These are phyloP conservation scores for Nestor notabilis DNA, from an alignment of 2,113 vertebrate genomes.

Conservation along the genomic window DNA sequence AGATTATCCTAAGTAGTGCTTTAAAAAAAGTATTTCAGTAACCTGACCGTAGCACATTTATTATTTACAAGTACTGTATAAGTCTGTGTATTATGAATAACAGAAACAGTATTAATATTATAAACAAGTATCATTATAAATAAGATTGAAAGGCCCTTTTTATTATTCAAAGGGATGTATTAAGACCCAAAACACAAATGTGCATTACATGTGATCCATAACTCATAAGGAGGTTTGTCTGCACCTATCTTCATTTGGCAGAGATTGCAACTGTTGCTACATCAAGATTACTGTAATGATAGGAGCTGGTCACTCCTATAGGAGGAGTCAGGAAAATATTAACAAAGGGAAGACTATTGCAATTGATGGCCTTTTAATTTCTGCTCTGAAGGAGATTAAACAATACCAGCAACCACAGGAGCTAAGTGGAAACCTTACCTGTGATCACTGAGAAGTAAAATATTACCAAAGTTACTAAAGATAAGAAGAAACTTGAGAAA, in stretches of 20 bases:
- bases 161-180: neutral
- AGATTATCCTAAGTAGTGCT: neutral
- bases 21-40: neutral
- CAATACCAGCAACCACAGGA: neutral
- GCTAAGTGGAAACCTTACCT: neutral
- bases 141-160: neutral
- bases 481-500: slow-evolving; percentile 10
- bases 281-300: neutral
- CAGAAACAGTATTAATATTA: neutral
- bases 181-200: neutral
- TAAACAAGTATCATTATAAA: neutral
- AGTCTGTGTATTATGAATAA: neutral
- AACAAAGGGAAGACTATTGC: neutral
- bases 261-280: neutral
- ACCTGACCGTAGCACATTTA: neutral
- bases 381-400: neutral
- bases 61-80: neutral
- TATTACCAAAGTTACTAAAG: neutral
- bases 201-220: neutral
- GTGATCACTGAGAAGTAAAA: neutral
- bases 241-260: neutral
- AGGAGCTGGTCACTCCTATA: neutral
- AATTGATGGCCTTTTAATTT: neutral
- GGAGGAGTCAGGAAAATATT: neutral
- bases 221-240: neutral